Base-by-base conservation (phyloP, 53 echinoderm and acorn worm genomes). In the Crossaster papposus region DNA sequence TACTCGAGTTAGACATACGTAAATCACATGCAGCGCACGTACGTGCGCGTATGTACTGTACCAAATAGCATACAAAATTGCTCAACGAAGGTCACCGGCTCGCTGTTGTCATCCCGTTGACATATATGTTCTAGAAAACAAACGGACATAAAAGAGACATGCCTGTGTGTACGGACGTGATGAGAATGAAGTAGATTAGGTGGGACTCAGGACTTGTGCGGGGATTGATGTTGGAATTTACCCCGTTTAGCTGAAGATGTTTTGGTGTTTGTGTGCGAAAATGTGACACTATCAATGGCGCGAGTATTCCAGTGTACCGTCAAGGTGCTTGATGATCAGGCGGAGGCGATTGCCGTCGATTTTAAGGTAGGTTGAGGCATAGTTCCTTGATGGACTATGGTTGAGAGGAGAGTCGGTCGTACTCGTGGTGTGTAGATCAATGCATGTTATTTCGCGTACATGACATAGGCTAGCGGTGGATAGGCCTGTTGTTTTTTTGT, bases 341-440 rank as follows among this genome's bases (percentile, higher is more conserved):
- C 83, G 9, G 94, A 92, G 29, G 79, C 94, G 4, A 80, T 94
- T 30, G 92, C 86, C 54, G 89, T 94, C 14, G 94, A 94, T 83
- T 94, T 94, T 68, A 92, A 92, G 88, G 94, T 94, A 54, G 80
- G 92, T 80, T n/a, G n/a, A n/a, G n/a, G n/a, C n/a, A n/a, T n/a
- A n/a, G n/a, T n/a, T n/a, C n/a, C n/a, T n/a, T n/a, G n/a, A n/a
- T n/a, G n/a, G n/a, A n/a, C n/a, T n/a, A n/a, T n/a, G n/a, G n/a
- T n/a, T n/a, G n/a, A n/a, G n/a, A n/a, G n/a, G n/a, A n/a, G n/a
- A n/a, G n/a, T n/a, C n/a, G n/a, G n/a, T n/a, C n/a, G n/a, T n/a
- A n/a, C n/a, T n/a, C n/a, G n/a, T n/a, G n/a, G n/a, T n/a, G n/a
- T n/a, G n/a, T n/a, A n/a, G n/a, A n/a, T n/a, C n/a, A n/a, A n/a